Base-by-base conservation (phyloP, 2,888 invertebrate species). In the Scaptomyza cyrtandrae region DNA sequence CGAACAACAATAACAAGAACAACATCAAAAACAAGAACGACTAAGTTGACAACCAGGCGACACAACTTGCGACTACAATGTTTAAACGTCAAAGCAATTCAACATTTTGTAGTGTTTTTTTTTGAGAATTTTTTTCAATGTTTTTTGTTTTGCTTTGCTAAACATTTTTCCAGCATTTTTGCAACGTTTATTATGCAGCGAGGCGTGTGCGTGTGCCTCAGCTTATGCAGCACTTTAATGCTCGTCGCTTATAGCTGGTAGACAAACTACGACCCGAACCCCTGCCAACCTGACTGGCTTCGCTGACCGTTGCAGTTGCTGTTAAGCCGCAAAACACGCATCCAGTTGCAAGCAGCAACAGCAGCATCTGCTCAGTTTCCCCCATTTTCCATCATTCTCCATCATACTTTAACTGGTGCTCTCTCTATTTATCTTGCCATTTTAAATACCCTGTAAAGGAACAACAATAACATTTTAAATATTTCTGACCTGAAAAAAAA, bases 181-280 rank as follows among this genome's bases (percentile, higher is more conserved):
- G 33, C 16, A 58, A 19, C 35, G 62, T 37, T 62, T 52, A 57
- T 53, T 58, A 67, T 67, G 72, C 72, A 72, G 48, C 52, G 61
- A 53, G 52, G 48, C 58, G 48, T 74, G 53, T 74, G 53, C 62
- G 57, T 67, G 65, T 46, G 71, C 71, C 71, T 66, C 66, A 66
- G 71, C 80, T 75, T 78, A 78, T 80, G 78, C 78, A 65, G 73
- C 82, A 64, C 61, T 79, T 79, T 82, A 79, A 79, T 73, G 50
- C 65, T 46, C 59, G 48, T 24, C 16, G 66, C 67, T 54, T 41
- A 60, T 31, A 27, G 46, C 48, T 14, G 41, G 6, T 39, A 45
- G 59, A 7, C 29, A 27, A 56, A 16, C 11, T 27, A 31, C 16
- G 35, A 39, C 6, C 7, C 9, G 0, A 39, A 39, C n/a, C 14